A percentile compares a stretch with the other conserved stretches of the same genome.
These are phyloP conservation scores for Gopherus evgoodei DNA, from an alignment of 2,113 vertebrate genomes.

Conservation along the genomic window DNA sequence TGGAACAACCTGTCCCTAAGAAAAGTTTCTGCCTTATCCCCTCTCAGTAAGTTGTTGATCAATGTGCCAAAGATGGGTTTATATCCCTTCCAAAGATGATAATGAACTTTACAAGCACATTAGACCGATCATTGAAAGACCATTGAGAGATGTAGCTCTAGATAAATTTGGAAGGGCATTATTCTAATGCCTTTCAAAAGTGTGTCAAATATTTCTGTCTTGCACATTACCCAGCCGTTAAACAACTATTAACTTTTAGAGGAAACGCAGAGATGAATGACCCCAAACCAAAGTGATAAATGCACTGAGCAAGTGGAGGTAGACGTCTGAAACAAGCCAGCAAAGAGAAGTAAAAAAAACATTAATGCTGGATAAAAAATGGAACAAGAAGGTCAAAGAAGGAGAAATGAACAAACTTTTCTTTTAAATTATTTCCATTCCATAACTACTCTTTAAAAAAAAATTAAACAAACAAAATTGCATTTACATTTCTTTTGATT, in stretches of 20 bases:
- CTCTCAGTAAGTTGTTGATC: background rate
- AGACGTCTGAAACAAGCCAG: slow-evolving; percentile 17
- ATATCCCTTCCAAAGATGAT: background rate
- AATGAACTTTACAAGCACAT: background rate
- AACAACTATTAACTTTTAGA: slow-evolving; percentile 51
- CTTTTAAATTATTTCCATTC: slow-evolving; percentile 11
- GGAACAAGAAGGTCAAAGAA: slow-evolving; percentile 45
- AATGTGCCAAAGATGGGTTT: background rate
- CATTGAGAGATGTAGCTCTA: background rate
- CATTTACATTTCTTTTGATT: slow-evolving; percentile 1
- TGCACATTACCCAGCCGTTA: slow-evolving; percentile 39
- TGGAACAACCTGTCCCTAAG: background rate
- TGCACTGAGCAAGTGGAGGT: slow-evolving; percentile 9
- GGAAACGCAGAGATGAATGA: slow-evolving; percentile 64
- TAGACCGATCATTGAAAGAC: background rate
- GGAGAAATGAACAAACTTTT: slow-evolving; percentile 33
- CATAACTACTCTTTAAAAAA: background rate
- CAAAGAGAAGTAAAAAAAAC: slow-evolving; percentile 16
- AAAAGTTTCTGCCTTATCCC: background rate
- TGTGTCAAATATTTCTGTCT: slow-evolving; percentile 22
- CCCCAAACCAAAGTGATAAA: slow-evolving; percentile 21
- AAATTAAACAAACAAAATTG: background rate
- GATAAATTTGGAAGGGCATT: slow-evolving; percentile 19
- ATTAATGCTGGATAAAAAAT: slow-evolving; percentile 41
- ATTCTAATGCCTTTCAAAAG: slow-evolving; percentile 19